These are phyloP conservation scores for Pantherophis vulpinus DNA, from an alignment of 2,797 vertebrate genomes.

Conservation along the genomic window DNA sequence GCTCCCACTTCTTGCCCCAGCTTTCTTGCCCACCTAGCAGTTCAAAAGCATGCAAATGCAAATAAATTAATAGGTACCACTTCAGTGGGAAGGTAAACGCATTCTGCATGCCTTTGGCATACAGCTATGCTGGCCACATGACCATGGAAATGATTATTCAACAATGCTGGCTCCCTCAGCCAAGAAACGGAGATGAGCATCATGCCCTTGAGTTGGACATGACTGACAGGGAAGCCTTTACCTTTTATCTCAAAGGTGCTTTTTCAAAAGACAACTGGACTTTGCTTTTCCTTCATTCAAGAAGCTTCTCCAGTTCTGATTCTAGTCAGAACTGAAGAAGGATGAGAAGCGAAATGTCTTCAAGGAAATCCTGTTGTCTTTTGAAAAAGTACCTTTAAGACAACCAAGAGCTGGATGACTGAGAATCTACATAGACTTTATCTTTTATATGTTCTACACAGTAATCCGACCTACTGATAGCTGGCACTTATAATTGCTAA, in stretches of 20 bases:
- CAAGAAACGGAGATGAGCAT: neutral
- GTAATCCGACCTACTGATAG: neutral
- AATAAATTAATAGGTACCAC: neutral
- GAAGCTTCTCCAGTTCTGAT: neutral
- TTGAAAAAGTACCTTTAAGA: neutral
- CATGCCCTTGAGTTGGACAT: neutral
- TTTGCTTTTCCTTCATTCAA: neutral
- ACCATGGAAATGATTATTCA: neutral
- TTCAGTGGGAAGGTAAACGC: neutral
- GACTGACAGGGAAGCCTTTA: neutral
- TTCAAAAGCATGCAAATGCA: neutral
- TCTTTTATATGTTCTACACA: neutral
- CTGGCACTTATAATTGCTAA: neutral
- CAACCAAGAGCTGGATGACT: neutral
- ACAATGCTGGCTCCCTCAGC: no score
- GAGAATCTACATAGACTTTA: neutral
- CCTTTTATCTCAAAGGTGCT: neutral
- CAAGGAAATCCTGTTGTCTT: neutral
- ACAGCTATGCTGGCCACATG: neutral
- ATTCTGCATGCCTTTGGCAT: neutral
- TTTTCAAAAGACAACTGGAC: neutral
- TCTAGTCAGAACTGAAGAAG: neutral
- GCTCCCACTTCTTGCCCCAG: neutral
- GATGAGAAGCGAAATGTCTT: neutral
- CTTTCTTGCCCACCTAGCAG: neutral